Percentiles rank a stretch among this genome's conserved stretches.
Evolutionary conservation across 53 echinoderm and acorn worm species (phyloP).

Genomic region (Luidia sarsii): DNA sequence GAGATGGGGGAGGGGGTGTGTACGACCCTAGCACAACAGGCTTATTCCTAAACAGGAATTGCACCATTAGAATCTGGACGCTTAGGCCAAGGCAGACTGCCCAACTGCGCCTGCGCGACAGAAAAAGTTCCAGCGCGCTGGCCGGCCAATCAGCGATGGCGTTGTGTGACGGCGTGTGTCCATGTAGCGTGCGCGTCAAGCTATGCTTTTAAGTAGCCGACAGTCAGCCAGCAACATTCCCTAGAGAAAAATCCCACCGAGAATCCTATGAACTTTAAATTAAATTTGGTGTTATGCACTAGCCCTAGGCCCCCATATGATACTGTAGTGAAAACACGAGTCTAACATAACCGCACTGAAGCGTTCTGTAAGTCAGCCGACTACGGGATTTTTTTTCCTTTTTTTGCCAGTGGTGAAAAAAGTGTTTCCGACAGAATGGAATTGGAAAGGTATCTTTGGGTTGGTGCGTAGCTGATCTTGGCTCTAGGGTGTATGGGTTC

Average conservation of each 20-base stretch:
- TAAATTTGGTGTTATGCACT: conserved; percentile 69
- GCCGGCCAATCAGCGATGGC: conserved; percentile 45
- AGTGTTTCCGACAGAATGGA: conserved; percentile 26
- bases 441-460: too few species aligned
- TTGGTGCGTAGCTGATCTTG: too few species aligned
- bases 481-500: too few species aligned
- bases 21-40: conserved; percentile 48
- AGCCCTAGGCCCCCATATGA: conserved; percentile 46
- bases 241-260: conserved; percentile 51
- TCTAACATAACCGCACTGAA: too few species aligned
- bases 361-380: too few species aligned
- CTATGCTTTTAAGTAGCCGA: conserved; percentile 71
- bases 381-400: background rate
- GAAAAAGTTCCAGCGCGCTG: conserved; percentile 49
- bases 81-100: background rate
- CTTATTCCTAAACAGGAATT: conserved; percentile 51
- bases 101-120: conserved; percentile 43
- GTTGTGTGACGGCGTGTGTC: conserved; percentile 58
- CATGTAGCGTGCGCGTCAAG: conserved; percentile 61
- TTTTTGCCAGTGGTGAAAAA: background rate
- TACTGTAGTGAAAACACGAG: conserved; percentile 57
- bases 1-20: too few species aligned
- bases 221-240: conserved; percentile 46
- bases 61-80: conserved; percentile 14
- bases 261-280: conserved; percentile 85